Base-by-base conservation (phyloP, 1,140 invertebrate species). In the Scaptomyza montana region DNA sequence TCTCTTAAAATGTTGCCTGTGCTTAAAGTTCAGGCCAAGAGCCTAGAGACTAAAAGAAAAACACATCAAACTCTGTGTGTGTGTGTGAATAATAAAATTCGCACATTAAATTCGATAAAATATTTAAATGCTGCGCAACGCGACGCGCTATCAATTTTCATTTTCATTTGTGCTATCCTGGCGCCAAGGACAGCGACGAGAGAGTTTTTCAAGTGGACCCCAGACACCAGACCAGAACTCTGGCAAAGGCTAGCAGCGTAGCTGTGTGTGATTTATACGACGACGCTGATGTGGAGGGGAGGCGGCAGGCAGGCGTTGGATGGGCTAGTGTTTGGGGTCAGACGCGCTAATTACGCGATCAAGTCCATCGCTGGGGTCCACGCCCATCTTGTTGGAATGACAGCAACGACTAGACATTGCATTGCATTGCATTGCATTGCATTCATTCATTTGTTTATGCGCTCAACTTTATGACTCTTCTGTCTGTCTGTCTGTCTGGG, bases 261-360 rank as follows among this genome's bases (percentile, higher is more conserved):
- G 28, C 45, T 53, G 13, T 56, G 63, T 63, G 12, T 74, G 71
- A 74, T 74, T 74, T 74, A 74, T 74, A 16, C 36, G 49, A n/a
- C n/a, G n/a, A n/a, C n/a, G n/a, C n/a, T n/a, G n/a, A 69, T 13
- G 53, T 6, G 28, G 5, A 3, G 4, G 1, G 12, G 10, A n/a
- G 30, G 7, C 19, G 8, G 13, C 0, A 13, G 28, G 16, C 36
- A 41, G 41, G 49, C 53, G 55, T 66, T 56, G 28, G 33, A 2
- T 55, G 16, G n/a, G n/a, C n/a, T n/a, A n/a, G n/a, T n/a, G n/a
- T n/a, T 53, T 16, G 62, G 46, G 74, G 66, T 76, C 78, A 90
- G 86, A 89, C 86, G 80, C 81, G 86, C 80, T 90, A 89, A 90
- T 89, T 89, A 90, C 86, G 70, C 75, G 78, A 86, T 85, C 85